A percentile compares a stretch with the other conserved stretches of the same genome.
Evolutionary conservation across 2,113 vertebrate species (phyloP).

Genomic region (Mobula hypostoma): DNA sequence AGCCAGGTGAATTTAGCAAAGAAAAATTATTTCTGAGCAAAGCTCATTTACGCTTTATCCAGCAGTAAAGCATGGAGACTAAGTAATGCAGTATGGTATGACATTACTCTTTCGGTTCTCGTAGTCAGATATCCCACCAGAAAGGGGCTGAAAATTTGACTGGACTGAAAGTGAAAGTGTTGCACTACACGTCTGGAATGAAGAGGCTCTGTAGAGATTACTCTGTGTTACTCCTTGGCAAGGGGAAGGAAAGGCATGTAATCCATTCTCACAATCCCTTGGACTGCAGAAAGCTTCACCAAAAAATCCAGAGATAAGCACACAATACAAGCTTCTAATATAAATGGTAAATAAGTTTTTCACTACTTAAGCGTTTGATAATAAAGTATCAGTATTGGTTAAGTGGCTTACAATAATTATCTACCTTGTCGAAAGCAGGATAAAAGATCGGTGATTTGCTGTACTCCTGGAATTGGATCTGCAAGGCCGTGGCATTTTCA

Average conservation of each 20-base stretch:
- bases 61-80: not conserved
- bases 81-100: not conserved
- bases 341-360: not conserved
- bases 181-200: too few species aligned
- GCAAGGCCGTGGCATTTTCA: constrained; percentile 87
- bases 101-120: not conserved
- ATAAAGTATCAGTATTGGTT: not conserved
- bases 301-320: not conserved
- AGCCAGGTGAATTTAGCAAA: not conserved
- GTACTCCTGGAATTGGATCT: constrained; percentile 84
- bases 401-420: not conserved
- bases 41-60: not conserved
- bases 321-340: not conserved
- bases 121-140: not conserved
- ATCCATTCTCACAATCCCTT: too few species aligned
- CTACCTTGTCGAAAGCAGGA: constrained; percentile 95
- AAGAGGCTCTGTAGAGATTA: not conserved
- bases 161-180: not conserved
- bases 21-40: not conserved
- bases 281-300: not conserved
- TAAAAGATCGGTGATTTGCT: constrained; percentile 72
- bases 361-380: not conserved
- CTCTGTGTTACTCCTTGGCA: not conserved
- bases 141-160: not conserved
- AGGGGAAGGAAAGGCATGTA: not conserved